A percentile compares a stretch with the other conserved stretches of the same genome.
phyloP scores from a whole-genome alignment of 2,113 vertebrate genomes.

The Thamnophis sirtalis region DNA sequence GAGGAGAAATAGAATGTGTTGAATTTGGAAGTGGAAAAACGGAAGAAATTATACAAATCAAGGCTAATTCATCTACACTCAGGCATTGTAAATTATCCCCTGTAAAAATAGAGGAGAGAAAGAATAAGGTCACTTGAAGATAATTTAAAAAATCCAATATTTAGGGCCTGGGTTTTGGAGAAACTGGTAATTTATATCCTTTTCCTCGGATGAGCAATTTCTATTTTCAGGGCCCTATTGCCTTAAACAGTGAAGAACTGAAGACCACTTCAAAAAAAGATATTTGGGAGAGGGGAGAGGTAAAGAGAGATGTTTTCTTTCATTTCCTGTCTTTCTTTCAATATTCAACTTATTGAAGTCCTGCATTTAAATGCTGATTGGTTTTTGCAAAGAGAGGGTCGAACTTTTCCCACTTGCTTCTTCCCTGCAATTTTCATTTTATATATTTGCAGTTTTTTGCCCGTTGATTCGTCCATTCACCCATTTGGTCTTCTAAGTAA shows the following conservation, averaged over 20 bases:
- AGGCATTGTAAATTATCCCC: background rate
- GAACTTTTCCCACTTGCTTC: constrained; percentile 3
- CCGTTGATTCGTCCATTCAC: background rate
- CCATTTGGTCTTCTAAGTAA: constrained; percentile 1
- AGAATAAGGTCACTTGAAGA: background rate
- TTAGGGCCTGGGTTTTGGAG: background rate
- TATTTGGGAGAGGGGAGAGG: accelerated
- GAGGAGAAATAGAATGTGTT: background rate
- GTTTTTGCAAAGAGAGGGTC: background rate
- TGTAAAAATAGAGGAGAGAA: background rate
- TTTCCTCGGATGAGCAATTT: constrained; percentile 17
- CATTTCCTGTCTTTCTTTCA: background rate
- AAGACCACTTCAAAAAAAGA: background rate
- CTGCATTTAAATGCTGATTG: constrained; percentile 38
- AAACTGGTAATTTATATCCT: accelerated
- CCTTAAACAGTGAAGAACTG: background rate
- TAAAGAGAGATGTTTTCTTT: background rate
- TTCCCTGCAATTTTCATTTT: constrained; percentile 18
- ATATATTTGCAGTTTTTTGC: background rate
- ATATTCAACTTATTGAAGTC: background rate
- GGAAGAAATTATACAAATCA: background rate
- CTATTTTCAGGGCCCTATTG: background rate
- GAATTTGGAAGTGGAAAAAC: background rate
- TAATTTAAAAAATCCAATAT: constrained; percentile 5
- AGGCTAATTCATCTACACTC: background rate